These are phyloP conservation scores for Etheostoma nigrum DNA, from an alignment of 2,797 vertebrate species.

Conservation along the genomic window DNA sequence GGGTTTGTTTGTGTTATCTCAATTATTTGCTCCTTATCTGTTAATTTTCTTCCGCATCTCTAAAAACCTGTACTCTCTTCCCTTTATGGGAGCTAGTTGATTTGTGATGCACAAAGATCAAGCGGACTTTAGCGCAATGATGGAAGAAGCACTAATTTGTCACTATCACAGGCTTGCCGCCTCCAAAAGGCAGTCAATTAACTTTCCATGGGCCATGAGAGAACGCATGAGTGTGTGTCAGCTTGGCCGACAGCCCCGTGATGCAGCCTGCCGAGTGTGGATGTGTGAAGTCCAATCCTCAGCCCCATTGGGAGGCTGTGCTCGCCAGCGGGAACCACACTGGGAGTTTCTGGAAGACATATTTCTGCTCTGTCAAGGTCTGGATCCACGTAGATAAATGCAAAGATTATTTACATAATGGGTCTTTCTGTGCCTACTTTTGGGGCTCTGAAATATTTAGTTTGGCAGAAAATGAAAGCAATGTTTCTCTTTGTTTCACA, in stretches of 20 bases:
- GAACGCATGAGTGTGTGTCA: constrained; percentile 45
- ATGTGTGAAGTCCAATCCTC: constrained; percentile 19
- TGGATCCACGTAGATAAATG: constrained; percentile 30
- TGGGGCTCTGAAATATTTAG: constrained; percentile 17
- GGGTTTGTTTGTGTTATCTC: constrained; percentile 56
- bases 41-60: constrained; percentile 24
- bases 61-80: not conserved
- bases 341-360: constrained; percentile 41
- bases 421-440: constrained; percentile 9
- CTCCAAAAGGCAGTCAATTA: constrained; percentile 81
- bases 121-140: constrained; percentile 24
- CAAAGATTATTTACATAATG: constrained; percentile 41
- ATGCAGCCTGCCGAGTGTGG: constrained; percentile 46
- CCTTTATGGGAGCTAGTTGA: constrained; percentile 1
- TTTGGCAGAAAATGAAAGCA: constrained; percentile 8
- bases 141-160: constrained; percentile 76
- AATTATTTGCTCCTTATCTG: constrained; percentile 29
- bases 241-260: constrained; percentile 33
- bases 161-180: constrained; percentile 70
- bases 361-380: constrained; percentile 17
- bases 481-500: constrained; percentile 13
- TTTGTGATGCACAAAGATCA: constrained; percentile 3
- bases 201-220: constrained; percentile 70
- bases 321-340: constrained; percentile 4
- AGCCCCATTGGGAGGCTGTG: constrained; percentile 16